Conservation (phyloP, 2,888 invertebrate species). For the Tipula helvola region DNA sequence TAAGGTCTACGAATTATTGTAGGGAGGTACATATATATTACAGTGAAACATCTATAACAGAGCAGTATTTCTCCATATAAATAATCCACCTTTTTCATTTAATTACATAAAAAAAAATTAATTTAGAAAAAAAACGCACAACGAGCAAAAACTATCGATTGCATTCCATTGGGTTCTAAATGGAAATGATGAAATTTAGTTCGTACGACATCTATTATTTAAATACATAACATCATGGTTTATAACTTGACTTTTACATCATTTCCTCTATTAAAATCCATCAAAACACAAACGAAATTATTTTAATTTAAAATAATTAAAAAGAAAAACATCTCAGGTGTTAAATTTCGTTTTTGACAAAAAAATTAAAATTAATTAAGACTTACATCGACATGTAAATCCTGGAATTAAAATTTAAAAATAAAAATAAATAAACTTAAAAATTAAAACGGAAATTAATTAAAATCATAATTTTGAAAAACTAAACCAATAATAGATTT, state of each 20-base stretch:
- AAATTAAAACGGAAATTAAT: neutral
- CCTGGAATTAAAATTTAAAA: slow-evolving; percentile 35
- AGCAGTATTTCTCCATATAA: neutral
- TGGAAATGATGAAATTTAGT: neutral
- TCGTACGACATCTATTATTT: neutral
- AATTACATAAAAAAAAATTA: neutral
- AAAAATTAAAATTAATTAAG: slow-evolving; percentile 25
- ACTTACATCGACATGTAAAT: slow-evolving; percentile 47
- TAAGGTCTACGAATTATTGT: neutral
- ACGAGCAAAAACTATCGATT: neutral
- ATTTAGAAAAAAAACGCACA: neutral
- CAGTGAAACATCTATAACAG: neutral
- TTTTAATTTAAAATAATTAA: neutral
- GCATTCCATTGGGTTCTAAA: neutral
- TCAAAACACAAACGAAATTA: neutral
- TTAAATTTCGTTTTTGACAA: neutral
- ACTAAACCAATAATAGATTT: neutral
- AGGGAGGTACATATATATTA: neutral
- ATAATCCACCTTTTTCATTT: neutral
- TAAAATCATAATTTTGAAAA: slow-evolving; percentile 9
- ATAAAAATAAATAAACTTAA: slow-evolving; percentile 7
- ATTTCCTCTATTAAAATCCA: neutral
- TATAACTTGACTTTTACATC: neutral
- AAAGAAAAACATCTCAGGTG: neutral
- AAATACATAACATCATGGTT: neutral